Evolutionary conservation across 2,797 vertebrate species (phyloP).

Genomic region (Pteropus rufus): DNA sequence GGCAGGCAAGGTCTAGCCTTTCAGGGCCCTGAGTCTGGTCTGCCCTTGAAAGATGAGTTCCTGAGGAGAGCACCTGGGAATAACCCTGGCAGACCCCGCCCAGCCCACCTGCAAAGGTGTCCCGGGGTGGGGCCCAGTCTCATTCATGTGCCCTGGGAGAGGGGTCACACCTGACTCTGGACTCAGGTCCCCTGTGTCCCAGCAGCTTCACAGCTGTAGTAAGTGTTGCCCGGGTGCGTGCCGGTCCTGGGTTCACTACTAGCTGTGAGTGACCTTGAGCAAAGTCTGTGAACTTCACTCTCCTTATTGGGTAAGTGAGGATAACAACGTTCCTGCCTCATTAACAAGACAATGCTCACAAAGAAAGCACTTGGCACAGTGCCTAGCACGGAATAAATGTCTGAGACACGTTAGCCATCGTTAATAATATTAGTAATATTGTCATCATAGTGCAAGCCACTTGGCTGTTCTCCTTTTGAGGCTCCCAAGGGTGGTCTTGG

Average conservation of each 20-base stretch:
- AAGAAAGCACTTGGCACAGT: neutral
- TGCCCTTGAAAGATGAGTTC: neutral
- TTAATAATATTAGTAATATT: neutral
- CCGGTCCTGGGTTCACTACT: neutral
- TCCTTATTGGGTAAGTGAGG: neutral
- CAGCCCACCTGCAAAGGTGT: neutral
- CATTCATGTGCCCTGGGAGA: neutral
- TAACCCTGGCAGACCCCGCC: neutral
- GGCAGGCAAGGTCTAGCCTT: neutral
- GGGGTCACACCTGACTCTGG: neutral
- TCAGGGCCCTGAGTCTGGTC: neutral
- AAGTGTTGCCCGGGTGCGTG: neutral
- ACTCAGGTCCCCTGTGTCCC: neutral
- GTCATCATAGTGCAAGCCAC: neutral
- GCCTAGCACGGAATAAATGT: neutral
- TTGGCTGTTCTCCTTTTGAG: neutral
- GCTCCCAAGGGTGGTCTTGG: neutral
- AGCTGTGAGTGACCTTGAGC: slow-evolving; percentile 27
- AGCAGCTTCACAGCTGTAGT: neutral
- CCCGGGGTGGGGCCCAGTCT: fast-evolving
- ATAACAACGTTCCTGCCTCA: neutral
- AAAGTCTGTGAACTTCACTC: neutral
- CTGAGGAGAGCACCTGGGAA: neutral
- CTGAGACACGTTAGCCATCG: neutral
- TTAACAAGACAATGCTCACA: neutral